Base-by-base conservation (phyloP, 2,888 invertebrate genomes). In the Latrodectus hesperus region DNA sequence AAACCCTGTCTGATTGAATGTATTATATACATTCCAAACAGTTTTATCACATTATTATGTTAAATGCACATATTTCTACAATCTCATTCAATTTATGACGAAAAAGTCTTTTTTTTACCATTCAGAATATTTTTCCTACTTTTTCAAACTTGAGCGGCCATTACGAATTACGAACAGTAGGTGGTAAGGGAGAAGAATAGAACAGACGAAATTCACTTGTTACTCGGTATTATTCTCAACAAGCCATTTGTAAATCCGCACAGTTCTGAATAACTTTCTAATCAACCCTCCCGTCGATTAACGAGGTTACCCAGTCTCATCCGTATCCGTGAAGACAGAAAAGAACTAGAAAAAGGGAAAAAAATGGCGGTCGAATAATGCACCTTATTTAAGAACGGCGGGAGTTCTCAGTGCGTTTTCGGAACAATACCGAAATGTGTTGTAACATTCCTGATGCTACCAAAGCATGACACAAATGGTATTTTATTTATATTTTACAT, bases 381-480 rank as follows among this genome's bases (percentile, higher is more conserved):
- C 76, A 70, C 83, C 70, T 71, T 76, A 76, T 76, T 83, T 64
- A 22, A 71, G 82, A 76, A 64, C 83, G 17, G 76, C 76, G 71
- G 76, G 83, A 64, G 70, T 71, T 77, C 52, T 73, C 53, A 8
- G 17, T 16, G 51, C 64, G 80, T 51, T 64, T 22, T 14, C 55
- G 51, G 83, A 83, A 83, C 83, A 83, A 83, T 83, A 77, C 83
- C 52, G 76, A 70, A 64, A 77, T 71, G 71, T 76, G 55, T 76
- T 76, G 83, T 70, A 77, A 71, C 65, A 52, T 76, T 76, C 83
- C 83, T 76, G 71, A 10, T 68, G 51, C 75, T 55, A 70, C 55
- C 53, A 75, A 70, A 75, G 55, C 82, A 75, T 83, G 83, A 77
- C 83, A 75, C 51, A 71, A 83, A 83, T 71, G 64, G 17, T 74